Base-by-base conservation (phyloP, 1,140 invertebrate genomes). In the Drosophila lini region DNA sequence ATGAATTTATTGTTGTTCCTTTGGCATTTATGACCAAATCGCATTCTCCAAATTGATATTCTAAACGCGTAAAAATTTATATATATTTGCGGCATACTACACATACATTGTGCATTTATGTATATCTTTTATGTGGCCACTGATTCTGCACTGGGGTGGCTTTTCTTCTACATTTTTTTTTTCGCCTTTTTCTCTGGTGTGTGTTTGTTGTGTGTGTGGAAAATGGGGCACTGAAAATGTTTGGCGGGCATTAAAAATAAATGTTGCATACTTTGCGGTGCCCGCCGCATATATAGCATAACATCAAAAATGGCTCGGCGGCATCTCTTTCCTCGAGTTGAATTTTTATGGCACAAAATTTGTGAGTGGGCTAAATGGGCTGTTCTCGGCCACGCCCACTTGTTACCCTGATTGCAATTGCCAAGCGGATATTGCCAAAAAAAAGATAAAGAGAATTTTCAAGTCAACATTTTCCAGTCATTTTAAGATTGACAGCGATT, bases 31-130 rank as follows among this genome's bases (percentile, higher is more conserved):
- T 79, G 81, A 40, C 80, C 80, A 88, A 86, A 86, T 86, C 83
- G 83, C 83, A 86, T 86, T 64, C 78, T 60, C 79, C 63, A 86
- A 88, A 86, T 86, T 86, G 83, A 86, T 86, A 86, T 86, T 86
- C 83, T 86, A 86, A 88, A 34, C 83, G 83, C 83, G 83, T 86
- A 88, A 86, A 86, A 86, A 80, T 88, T 34, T 86, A 80, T 80
- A 79, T 71, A 38, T 64, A 56, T 73, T 25, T 75, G 40, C 32
- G n/a, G 48, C 48, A 31, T 40, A 22, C 55, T 40, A 22, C 55
- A 22, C 7, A 36, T 56, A 42, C 52, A 40, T 64, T 47, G 15
- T 69, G 57, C 31, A 61, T 41, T 36, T 40, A 42, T 74, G 52
- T 62, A 55, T 50, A 69, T 44, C 19, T 67, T 32, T 61, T 50